These are phyloP conservation scores for Odontomyia ornata DNA, from an alignment of 2,888 invertebrate species.

Conservation along the genomic window DNA sequence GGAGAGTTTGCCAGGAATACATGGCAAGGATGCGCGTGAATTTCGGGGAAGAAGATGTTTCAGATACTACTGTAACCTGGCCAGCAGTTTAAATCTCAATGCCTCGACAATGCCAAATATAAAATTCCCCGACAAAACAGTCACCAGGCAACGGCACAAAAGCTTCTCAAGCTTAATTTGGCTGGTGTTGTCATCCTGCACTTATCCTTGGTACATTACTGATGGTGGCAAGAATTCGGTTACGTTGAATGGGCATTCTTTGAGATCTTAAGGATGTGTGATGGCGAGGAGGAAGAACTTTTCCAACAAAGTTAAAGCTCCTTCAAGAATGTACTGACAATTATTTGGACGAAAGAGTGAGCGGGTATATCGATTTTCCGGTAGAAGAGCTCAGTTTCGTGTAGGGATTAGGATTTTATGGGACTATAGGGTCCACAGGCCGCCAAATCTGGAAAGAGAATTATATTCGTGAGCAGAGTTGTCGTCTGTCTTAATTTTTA, in stretches of 20 bases:
- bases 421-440: background rate
- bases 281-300: background rate
- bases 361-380: slow-evolving; percentile 38
- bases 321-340: slow-evolving; percentile 9
- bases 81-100: background rate
- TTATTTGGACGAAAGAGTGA: slow-evolving; percentile 30
- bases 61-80: background rate
- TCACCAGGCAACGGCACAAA: background rate
- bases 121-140: background rate
- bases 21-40: background rate
- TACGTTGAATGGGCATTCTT: background rate
- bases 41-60: slow-evolving; percentile 19
- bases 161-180: background rate
- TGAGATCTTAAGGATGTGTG: background rate
- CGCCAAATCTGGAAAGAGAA: slow-evolving; percentile 2
- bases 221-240: background rate
- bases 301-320: slow-evolving; percentile 19
- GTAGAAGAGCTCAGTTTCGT: slow-evolving; percentile 6
- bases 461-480: background rate
- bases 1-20: background rate
- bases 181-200: background rate
- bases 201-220: background rate
- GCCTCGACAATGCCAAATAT: background rate
- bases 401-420: background rate
- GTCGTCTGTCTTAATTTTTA: background rate